Evolutionary conservation across 2,113 vertebrate genomes (phyloP).

Genomic region (Pyrgilauda ruficollis): DNA sequence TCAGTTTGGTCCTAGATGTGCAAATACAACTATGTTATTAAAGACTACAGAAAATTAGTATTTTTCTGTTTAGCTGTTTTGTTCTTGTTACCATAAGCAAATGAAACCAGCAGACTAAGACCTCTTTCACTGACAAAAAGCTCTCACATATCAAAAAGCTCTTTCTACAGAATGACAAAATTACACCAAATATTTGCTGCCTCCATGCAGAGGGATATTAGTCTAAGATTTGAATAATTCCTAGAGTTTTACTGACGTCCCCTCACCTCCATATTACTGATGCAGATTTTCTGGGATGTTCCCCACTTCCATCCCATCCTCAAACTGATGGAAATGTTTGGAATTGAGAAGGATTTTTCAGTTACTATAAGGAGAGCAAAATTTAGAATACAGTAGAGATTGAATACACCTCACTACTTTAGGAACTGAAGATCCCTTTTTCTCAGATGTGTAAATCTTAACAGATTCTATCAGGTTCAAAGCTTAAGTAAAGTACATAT

Average conservation of each 20-base stretch:
- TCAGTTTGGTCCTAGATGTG: not conserved
- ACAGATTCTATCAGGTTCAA: not conserved
- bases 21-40: not conserved
- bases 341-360: not conserved
- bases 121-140: not conserved
- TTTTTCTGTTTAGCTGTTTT: not conserved
- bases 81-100: not conserved
- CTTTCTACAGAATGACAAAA: not conserved
- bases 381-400: not conserved
- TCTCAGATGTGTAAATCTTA: not conserved
- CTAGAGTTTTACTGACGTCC: not conserved
- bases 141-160: fast-evolving
- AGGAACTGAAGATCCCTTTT: not conserved
- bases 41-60: not conserved
- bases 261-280: not conserved
- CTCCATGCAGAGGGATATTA: not conserved
- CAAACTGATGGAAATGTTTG: not conserved
- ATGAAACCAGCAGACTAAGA: not conserved
- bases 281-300: not conserved
- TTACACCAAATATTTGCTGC: not conserved
- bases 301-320: not conserved
- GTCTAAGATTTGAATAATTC: not conserved
- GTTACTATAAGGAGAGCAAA: not conserved
- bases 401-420: not conserved
- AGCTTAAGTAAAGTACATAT: not conserved